Percentiles rank a stretch among this genome's conserved stretches.
Evolutionary conservation across 2,113 vertebrate genomes (phyloP).

Genomic region (Xenopus tropicalis): UCB_Xtro_10.0 CM004449.2:91228001-91228500

Average conservation of each 20-base stretch:
- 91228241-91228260: slow-evolving; percentile 37
- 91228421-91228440: slow-evolving; percentile 60
- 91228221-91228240: not conserved
- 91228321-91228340: slow-evolving; percentile 16
- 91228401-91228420: slow-evolving; percentile 53
- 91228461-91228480: slow-evolving; percentile 57
- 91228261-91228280: slow-evolving; percentile 42
- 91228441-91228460: slow-evolving; percentile 63
- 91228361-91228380: slow-evolving; percentile 50
- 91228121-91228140: not conserved
- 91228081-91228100: not conserved
- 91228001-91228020: too few relatives aligned
- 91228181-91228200: too few relatives aligned
- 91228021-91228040: too few relatives aligned
- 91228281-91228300: slow-evolving; percentile 38
- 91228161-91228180: not conserved
- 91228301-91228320: slow-evolving; percentile 37
- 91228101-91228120: not conserved
- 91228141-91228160: not conserved
- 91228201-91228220: slow-evolving; percentile 11
- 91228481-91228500: not conserved
- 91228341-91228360: slow-evolving; percentile 38
- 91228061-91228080: not conserved
- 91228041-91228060: not conserved
- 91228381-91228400: slow-evolving; percentile 45